Evolutionary conservation across 2,888 invertebrate genomes (phyloP).

Genomic region (Epirrhoe tristata): DNA sequence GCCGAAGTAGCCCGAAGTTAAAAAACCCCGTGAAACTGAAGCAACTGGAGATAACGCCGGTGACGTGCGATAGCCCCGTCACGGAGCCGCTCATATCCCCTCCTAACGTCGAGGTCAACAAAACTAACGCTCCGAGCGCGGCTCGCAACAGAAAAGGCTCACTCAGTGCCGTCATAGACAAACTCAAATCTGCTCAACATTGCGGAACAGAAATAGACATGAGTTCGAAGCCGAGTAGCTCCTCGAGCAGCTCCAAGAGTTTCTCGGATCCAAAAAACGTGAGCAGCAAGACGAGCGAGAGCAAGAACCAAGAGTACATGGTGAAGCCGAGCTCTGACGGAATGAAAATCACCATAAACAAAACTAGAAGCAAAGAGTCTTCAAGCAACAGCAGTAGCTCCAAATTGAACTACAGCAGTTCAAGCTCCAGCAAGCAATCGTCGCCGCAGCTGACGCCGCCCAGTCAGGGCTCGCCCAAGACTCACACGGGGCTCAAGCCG

Average conservation of each 20-base stretch:
- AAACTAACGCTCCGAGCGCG: conserved; percentile 85
- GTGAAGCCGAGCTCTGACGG: conserved; percentile 95
- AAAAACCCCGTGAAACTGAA: conserved; percentile 89
- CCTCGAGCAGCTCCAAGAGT: conserved; percentile 72
- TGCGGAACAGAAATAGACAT: conserved; percentile 84
- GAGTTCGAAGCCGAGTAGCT: conserved; percentile 77
- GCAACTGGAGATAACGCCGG: conserved; percentile 86
- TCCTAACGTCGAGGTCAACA: conserved; percentile 85
- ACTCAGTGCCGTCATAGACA: conserved; percentile 94
- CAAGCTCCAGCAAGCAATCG: conserved; percentile 78
- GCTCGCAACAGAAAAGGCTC: conserved; percentile 90
- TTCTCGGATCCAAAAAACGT: conserved; percentile 80
- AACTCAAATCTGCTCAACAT: conserved; percentile 91
- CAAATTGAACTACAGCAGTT: conserved; percentile 74
- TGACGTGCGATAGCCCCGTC: conserved; percentile 79
- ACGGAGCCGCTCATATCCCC: conserved; percentile 79
- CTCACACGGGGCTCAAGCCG: conserved; percentile 93
- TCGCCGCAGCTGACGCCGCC: conserved; percentile 79
- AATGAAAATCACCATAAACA: conserved; percentile 96
- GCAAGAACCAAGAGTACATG: conserved; percentile 93
- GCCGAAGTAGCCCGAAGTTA: conserved; percentile 87
- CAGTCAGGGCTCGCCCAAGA: conserved; percentile 90
- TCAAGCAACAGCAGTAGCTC: conserved; percentile 78
- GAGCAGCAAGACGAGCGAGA: conserved; percentile 71
- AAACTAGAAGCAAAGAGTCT: conserved; percentile 91